Percentiles rank a stretch among this genome's conserved stretches.
phyloP scores from a whole-genome alignment of 2,888 invertebrate genomes.

The Hypolimnas misippus region DNA sequence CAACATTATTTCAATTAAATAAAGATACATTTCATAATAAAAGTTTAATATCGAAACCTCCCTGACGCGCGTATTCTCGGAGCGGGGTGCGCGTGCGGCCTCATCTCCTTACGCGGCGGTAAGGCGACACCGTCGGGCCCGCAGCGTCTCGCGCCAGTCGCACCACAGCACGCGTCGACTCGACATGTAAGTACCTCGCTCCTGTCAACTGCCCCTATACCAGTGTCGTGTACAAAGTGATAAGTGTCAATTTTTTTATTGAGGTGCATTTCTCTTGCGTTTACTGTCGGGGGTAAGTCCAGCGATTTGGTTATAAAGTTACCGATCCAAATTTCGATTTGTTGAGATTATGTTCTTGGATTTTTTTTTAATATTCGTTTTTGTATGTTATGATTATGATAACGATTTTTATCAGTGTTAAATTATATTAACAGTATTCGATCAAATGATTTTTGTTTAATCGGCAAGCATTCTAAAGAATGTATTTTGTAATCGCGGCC shows the following conservation, averaged over 20 bases:
- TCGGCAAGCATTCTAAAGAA: slow-evolving; percentile 36
- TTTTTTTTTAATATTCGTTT: too few relatives aligned
- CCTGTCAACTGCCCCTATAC: slow-evolving; percentile 40
- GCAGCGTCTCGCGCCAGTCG: slow-evolving; percentile 73
- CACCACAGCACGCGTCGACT: slow-evolving; percentile 84
- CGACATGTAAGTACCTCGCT: slow-evolving; percentile 81
- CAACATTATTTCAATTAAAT: neutral
- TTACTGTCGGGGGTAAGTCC: slow-evolving; percentile 29
- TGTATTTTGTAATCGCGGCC: slow-evolving; percentile 58
- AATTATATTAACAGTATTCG: neutral
- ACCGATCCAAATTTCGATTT: too few relatives aligned
- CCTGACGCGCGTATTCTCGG: slow-evolving; percentile 56
- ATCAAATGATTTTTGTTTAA: neutral
- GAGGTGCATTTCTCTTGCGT: slow-evolving; percentile 33
- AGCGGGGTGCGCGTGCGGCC: slow-evolving; percentile 58
- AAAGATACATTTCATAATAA: neutral
- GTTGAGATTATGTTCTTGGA: too few relatives aligned
- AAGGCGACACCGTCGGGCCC: slow-evolving; percentile 78
- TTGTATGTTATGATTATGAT: neutral
- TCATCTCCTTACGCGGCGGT: slow-evolving; percentile 81
- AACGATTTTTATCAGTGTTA: slow-evolving; percentile 3
- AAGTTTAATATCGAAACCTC: slow-evolving; percentile 14
- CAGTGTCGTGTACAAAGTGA: slow-evolving; percentile 70
- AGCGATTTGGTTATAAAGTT: too few relatives aligned
- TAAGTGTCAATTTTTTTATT: slow-evolving; percentile 59